A percentile compares a stretch with the other conserved stretches of the same genome.
Evolutionary conservation across 1,140 invertebrate species (phyloP).

Genomic region (Drosophila ogumai): DNA sequence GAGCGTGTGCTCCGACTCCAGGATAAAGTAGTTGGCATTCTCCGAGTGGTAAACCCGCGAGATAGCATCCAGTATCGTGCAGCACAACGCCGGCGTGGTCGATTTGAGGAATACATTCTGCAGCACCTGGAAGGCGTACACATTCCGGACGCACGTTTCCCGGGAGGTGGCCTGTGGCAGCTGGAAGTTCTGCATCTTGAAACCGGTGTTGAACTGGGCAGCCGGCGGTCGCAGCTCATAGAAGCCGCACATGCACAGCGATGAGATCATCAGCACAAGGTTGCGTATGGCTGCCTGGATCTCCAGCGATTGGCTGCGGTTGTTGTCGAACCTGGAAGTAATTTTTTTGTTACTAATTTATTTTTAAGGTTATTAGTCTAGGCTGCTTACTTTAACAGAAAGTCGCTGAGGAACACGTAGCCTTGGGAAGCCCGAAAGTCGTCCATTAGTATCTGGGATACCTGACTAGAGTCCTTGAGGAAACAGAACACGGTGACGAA

Average conservation of each 20-base stretch:
- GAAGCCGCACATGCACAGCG: constrained; percentile 96
- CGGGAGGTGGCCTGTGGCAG: constrained; percentile 95
- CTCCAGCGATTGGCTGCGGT: constrained; percentile 89
- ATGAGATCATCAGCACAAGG: constrained; percentile 96
- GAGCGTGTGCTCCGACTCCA: constrained; percentile 97
- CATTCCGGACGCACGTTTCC: constrained; percentile 95
- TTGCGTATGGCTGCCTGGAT: constrained; percentile 96
- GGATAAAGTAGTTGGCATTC: constrained; percentile 99
- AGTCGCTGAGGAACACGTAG: constrained; percentile 97
- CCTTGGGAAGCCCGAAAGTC: constrained; percentile 98
- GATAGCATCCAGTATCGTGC: constrained; percentile 97
- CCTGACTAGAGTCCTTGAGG: constrained; percentile 98
- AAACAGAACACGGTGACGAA: constrained; percentile 99
- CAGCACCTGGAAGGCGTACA: constrained; percentile 97
- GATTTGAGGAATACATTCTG: constrained; percentile 97
- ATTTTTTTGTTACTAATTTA: no score
- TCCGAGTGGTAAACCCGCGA: constrained; percentile 98
- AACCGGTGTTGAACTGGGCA: constrained; percentile 94
- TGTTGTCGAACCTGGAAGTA: constrained; percentile 89
- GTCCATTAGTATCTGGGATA: constrained; percentile 96
- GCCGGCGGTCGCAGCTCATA: constrained; percentile 94
- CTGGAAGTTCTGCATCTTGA: constrained; percentile 96
- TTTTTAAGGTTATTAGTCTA: no score
- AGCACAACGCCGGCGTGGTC: constrained; percentile 92
- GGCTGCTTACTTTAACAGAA: constrained; percentile 93